Evolutionary conservation across 2,797 vertebrate species (phyloP), one percentile per base, ranked within the genome.

Genomic region (Enteromius argenteus): DNA sequence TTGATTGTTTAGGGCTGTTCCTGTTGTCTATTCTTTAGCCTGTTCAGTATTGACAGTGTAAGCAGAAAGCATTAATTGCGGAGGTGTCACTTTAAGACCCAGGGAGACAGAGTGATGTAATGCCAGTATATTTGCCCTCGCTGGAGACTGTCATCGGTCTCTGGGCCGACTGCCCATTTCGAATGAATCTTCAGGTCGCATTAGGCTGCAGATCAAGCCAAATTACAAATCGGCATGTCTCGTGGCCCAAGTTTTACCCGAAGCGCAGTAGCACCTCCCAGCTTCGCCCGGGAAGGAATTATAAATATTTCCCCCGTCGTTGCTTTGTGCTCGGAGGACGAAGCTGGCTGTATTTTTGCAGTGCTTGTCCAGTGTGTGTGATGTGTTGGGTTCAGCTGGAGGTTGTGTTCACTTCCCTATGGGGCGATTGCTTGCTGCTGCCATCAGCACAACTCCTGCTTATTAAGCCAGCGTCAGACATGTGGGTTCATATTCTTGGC

Each of bases 41-140:
- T 71, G 66, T 49, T 71, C 39, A 27, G 39, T 66, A 76, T 72
- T 82, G 80, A 64, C 84, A 53, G 49, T 44, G 51, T 51, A 30
- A 77, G 66, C 11, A 60, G 80, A n/a, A 44, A 68, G 17, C 46
- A 60, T 79, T 51, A 44, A 44, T 74, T 69, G 73, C 2, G 1
- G 30, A 14, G 42, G 30, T 78, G 80, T 86, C 84, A 82, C 81
- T 86, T 81, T 77, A 86, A 81, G 84, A 69, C 84, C 75, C 64
- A 39, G 72, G 84, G 73, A 76, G 72, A 83, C 81, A 76, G 80
- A 78, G 62, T 82, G 84, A 86, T 86, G 72, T 82, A 86, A 86
- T 82, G 84, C 51, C 58, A 81, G 80, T 77, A 62, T 53, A 58
- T 81, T 67, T 76, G 51, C 62, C 62, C 72, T 67, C 81, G 1